phyloP scores from a whole-genome alignment of 1,140 invertebrate species.

The Arctopsyche grandis region DNA sequence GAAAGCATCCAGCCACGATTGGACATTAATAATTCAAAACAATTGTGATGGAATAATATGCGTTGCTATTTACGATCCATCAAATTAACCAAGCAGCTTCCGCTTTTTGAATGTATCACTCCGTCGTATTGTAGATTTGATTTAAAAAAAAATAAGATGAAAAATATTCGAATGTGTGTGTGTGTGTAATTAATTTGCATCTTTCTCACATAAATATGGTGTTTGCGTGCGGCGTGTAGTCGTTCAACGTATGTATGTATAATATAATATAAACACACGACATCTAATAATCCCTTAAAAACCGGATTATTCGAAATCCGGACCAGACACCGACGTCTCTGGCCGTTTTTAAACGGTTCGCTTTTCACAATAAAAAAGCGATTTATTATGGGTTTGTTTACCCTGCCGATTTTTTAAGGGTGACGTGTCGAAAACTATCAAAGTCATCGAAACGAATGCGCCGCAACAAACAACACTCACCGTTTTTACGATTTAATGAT shows the following conservation, averaged over 20 bases:
- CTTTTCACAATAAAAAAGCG: conserved; percentile 23
- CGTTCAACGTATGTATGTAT: neutral
- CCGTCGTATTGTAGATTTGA: no score
- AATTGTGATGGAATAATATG: conserved; percentile 1
- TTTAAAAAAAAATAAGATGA: neutral
- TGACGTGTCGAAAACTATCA: neutral
- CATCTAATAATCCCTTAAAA: conserved; percentile 37
- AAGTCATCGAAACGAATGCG: conserved; percentile 12
- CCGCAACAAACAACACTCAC: neutral
- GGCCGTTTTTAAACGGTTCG: neutral
- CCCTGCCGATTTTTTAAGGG: neutral
- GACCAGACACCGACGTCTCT: conserved; percentile 39
- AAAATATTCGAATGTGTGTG: neutral
- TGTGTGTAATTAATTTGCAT: conserved; percentile 43
- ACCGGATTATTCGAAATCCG: conserved; percentile 22
- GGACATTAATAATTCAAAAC: neutral
- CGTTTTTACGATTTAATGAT: neutral
- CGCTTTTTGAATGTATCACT: neutral
- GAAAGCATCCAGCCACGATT: neutral
- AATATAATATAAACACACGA: conserved; percentile 34
- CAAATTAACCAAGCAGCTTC: conserved; percentile 7
- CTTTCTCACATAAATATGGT: conserved; percentile 41
- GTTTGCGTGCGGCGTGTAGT: conserved; percentile 25
- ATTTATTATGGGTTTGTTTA: conserved; percentile 1
- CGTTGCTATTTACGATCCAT: neutral